Evolutionary conservation across 2,888 invertebrate genomes (phyloP), one percentile per base, ranked within the genome.

Genomic region (Caenorhabditis parvicauda): DNA sequence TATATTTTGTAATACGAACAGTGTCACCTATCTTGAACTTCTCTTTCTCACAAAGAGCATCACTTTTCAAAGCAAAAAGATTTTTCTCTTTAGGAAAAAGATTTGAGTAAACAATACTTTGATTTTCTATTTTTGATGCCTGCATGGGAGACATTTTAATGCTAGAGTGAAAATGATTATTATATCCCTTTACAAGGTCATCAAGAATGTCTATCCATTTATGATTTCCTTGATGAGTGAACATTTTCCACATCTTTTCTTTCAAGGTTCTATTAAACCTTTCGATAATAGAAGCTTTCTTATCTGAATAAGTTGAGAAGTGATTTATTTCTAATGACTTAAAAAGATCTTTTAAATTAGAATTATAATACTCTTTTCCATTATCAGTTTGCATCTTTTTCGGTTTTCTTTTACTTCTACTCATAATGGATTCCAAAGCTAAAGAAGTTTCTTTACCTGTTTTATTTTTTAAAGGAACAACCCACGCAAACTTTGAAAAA

Each of bases 401-500:
- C 3, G 61, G 61, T 65, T 65, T 61, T 65, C 61, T 63, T 22
- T 39, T 46, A 63, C 51, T 56, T 42, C 59, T 44, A 43, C 27
- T 58, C 19, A 62, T 42, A 28, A 62, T 46, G 3, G 22, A 2
- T 41, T 60, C 43, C 19, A 60, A 63, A 27, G 61, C 46, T 38
- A 50, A 44, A 17, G 52, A 58, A 44, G 50, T 61, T 53, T 46
- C 60, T 41, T 60, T 51, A 17, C 50, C 45, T 17, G 21, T 60
- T 42, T 60, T 61, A 43, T n/a, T 45, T 42, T 65, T 65, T 17
- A 65, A 27, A 28, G 60, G 55, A 19, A 63, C 50, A 12, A 54
- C 56, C 66, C 66, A 65, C 4, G 66, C 64, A 49, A 35, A 65
- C 44, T 67, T 67, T 39, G 42, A 42, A 57, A 65, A 65, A 62